Evolutionary conservation across 2,888 invertebrate species (phyloP).

Genomic region (Cheilosia grossa): DNA sequence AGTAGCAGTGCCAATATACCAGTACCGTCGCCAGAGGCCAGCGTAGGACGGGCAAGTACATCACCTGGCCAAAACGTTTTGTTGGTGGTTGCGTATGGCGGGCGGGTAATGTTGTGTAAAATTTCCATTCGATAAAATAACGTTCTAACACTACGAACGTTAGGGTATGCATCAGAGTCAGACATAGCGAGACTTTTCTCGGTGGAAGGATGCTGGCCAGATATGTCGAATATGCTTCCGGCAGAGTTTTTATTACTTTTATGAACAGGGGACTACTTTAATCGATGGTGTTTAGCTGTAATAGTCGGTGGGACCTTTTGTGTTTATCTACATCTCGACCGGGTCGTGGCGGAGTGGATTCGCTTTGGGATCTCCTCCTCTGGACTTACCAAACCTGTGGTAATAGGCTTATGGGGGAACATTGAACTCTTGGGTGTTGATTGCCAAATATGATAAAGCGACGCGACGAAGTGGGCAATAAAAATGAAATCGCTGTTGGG

Average conservation of each 20-base stretch:
- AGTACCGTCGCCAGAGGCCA: too few species aligned
- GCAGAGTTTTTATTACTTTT: slow-evolving; percentile 40
- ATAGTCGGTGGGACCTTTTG: slow-evolving; percentile 6
- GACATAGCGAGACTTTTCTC: neutral
- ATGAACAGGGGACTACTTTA: slow-evolving; percentile 12
- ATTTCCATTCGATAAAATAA: slow-evolving; percentile 63
- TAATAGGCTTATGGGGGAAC: slow-evolving; percentile 39
- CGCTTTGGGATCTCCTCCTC: neutral
- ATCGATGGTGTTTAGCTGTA: slow-evolving; percentile 49
- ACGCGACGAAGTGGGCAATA: slow-evolving; percentile 9
- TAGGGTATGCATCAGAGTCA: neutral
- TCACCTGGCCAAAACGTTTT: slow-evolving; percentile 47
- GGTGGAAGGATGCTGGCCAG: neutral
- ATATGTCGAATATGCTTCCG: slow-evolving; percentile 25
- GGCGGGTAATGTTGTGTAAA: slow-evolving; percentile 38
- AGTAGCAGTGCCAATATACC: too few species aligned
- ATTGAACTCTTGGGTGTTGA: slow-evolving; percentile 52
- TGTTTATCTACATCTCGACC: slow-evolving; percentile 24
- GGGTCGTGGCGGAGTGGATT: neutral
- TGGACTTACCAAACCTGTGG: neutral
- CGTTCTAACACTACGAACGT: slow-evolving; percentile 20
- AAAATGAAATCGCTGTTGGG: neutral
- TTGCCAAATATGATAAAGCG: slow-evolving; percentile 48
- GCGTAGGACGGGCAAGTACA: slow-evolving; percentile 2
- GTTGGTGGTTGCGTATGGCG: neutral